Base-by-base conservation (phyloP, 2,113 vertebrate species). In the Ageneiosus marmoratus region DNA sequence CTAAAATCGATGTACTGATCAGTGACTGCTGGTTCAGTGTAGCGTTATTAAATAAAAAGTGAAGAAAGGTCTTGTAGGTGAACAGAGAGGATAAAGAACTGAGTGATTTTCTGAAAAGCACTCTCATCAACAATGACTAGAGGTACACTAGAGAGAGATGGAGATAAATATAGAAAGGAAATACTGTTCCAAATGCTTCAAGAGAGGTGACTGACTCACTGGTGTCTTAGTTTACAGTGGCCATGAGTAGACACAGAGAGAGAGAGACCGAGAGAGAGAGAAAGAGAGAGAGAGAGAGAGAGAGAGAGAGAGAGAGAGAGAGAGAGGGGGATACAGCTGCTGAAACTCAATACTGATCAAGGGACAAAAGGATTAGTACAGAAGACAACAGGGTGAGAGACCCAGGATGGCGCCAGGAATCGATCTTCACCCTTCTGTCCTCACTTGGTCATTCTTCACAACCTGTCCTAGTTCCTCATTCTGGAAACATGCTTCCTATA, bases 301-400 rank as follows among this genome's bases (percentile, higher is more conserved):
- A n/a, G n/a, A n/a, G n/a, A n/a, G n/a, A n/a, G n/a, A n/a, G n/a
- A n/a, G n/a, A n/a, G n/a, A 50, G 18, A 50, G n/a, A 48, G 16
- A 48, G 15, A 50, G 46, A 20, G 41, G 32, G 44, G 10, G 60
- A 48, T 48, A 86, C 34, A 82, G 32, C 56, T 77, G 53, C 32
- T 55, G 81, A 78, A 74, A 50, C 29, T 60, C 48, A 37, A 80
- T 41, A 69, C 48, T 55, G 48, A 69, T 16, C n/a, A 55, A 41
- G 50, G 63, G 79, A 80, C 79, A 69, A 37, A 55, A 24, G 79
- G 79, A 67, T 80, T 80, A 80, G 63, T 37, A 55, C 29, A 41
- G 50, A 34, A 37, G 29, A 58, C 48, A 51, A 67, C 29, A 51
- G 44, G 67, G 46, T 34, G n/a, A 79, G 32, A 80, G 78, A 69